phyloP scores from a whole-genome alignment of 1,140 invertebrate genomes.

The Potamilus streckersoni region DNA sequence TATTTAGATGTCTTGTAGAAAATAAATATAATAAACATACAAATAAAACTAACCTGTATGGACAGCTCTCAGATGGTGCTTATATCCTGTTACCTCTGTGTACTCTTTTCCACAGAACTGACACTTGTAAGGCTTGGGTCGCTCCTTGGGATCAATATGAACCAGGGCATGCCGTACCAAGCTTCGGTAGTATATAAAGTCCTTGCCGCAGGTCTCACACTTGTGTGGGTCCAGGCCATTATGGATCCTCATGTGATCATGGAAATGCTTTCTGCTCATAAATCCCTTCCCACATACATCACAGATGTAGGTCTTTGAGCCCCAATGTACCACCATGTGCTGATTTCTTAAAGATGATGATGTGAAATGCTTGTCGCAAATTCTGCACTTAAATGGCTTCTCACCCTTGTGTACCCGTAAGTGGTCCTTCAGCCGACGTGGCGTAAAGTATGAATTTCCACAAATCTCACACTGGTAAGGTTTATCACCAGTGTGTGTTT shows the following conservation, averaged over 20 bases:
- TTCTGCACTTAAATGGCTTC: constrained; percentile 24
- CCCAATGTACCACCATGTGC: constrained; percentile 25
- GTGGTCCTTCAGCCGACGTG: constrained; percentile 23
- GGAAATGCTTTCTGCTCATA: constrained; percentile 30
- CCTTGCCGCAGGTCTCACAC: constrained; percentile 30
- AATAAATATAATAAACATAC: no score
- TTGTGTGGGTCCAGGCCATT: constrained; percentile 21
- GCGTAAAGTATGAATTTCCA: constrained; percentile 63
- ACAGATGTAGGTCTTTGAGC: constrained; percentile 27
- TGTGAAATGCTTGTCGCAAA: constrained; percentile 25
- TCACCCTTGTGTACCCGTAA: constrained; percentile 25
- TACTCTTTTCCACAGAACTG: constrained; percentile 30
- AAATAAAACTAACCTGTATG: constrained; percentile 20
- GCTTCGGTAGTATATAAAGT: constrained; percentile 33
- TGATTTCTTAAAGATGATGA: constrained; percentile 22
- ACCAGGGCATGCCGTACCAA: constrained; percentile 19
- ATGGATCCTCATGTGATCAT: constrained; percentile 30
- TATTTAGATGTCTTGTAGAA: no score
- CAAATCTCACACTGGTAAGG: constrained; percentile 77
- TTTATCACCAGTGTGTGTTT: constrained; percentile 73
- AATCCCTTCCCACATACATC: constrained; percentile 35
- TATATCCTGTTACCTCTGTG: constrained; percentile 30
- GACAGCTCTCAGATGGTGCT: constrained; percentile 29
- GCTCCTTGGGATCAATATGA: constrained; percentile 23
- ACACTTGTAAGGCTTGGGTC: constrained; percentile 29